phyloP scores from a whole-genome alignment of 2,113 vertebrate species.

The Oophaga pumilio region DNA sequence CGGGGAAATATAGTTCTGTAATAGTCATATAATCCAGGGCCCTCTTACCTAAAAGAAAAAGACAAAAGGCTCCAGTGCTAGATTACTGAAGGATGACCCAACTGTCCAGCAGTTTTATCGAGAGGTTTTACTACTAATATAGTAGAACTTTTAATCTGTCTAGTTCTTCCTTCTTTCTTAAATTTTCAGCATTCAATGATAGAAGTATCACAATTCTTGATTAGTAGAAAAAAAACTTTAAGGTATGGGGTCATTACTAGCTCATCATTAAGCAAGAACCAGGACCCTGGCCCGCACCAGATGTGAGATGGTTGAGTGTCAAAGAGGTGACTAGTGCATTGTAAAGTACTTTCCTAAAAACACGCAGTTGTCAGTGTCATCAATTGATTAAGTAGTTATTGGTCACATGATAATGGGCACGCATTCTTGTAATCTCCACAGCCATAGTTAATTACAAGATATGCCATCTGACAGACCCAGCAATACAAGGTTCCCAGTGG shows the following conservation, averaged over 20 bases:
- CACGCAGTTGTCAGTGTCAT: neutral
- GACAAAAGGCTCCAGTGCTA: no score
- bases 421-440: slow-evolving; percentile 8
- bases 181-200: no score
- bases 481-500: slow-evolving; percentile 2
- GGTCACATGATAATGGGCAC: neutral
- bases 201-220: no score
- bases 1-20: no score
- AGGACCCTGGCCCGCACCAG: neutral
- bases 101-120: no score
- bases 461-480: slow-evolving; percentile 12
- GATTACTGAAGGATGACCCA: no score
- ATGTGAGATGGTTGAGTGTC: neutral
- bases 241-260: neutral
- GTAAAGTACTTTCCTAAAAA: neutral
- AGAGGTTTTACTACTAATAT: no score
- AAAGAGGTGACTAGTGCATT: neutral
- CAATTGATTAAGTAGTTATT: neutral
- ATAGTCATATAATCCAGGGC: no score
- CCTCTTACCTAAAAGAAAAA: no score
- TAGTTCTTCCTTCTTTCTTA: no score
- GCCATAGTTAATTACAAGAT: slow-evolving; percentile 26
- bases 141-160: no score
- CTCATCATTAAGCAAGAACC: neutral
- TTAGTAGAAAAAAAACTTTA: no score